Base-by-base conservation (phyloP, 2,888 invertebrate species). In the Cephus sareptanus region DNA sequence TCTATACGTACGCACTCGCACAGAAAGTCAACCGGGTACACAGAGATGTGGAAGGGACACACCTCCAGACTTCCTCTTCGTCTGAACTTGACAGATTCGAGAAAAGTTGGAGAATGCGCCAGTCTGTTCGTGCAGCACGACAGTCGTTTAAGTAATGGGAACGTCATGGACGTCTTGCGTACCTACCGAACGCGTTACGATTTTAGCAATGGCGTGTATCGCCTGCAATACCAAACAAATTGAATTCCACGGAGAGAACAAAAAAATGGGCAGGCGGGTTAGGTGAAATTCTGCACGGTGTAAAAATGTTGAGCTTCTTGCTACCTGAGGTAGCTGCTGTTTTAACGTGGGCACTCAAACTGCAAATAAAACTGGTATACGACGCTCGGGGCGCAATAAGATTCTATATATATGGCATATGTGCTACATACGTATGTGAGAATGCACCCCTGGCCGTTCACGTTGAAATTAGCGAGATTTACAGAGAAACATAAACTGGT, bases 391-490 rank as follows among this genome's bases (percentile, higher is more conserved):
- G 23, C 56, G 23, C 23, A 23, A 23, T 56, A 23, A 23, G 56
- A 23, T 23, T 56, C 23, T 23, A 56, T 56, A 56, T 56, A 56
- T 56, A 56, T 56, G 23, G 23, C 56, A 1, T 9, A 23, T 56
- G 56, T 56, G 23, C 2, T 56, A 23, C 15, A 56, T 56, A 56
- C 56, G 23, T 23, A 9, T 23, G 56, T 56, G 23, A 56, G 23
- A 56, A 56, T 56, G 23, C 56, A 56, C 23, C 56, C 56, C 56
- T 56, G 56, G 56, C 56, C 56, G 23, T 56, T 56, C 56, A 56
- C 56, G 56, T 56, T 56, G 83, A 86, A 90, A 90, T 90, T 90
- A 90, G 89, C 87, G 85, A 88, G 88, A 90, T 90, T 90, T 89
- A 89, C 88, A 88, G 84, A 56, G 85, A 81, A 88, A 85, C 90